A percentile compares a stretch with the other conserved stretches of the same genome.
Conservation (phyloP, 1,140 invertebrate genomes). For the Nebria ingens region DNA sequence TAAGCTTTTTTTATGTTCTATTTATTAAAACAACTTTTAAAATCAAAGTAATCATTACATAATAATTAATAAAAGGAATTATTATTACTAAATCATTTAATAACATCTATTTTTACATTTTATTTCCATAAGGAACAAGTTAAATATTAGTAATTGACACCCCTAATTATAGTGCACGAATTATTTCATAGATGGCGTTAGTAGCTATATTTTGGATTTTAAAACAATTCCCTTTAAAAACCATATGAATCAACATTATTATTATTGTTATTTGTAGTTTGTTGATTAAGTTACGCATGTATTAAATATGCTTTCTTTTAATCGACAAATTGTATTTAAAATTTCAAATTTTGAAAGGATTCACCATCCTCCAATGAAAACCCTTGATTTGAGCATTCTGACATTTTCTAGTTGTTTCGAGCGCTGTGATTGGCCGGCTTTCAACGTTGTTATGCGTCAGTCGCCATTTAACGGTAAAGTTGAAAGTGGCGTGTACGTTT, state of each 20-base stretch:
- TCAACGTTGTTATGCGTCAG: conserved; percentile 8
- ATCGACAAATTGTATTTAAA: neutral
- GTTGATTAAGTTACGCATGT: neutral
- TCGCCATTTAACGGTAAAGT: neutral
- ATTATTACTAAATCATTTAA: no score
- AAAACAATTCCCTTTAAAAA: no score
- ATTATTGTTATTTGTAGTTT: no score
- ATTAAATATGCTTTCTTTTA: neutral
- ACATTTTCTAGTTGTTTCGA: neutral
- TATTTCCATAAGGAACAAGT: no score
- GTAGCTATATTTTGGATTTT: neutral
- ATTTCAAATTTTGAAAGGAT: conserved; percentile 3
- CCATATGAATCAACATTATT: no score
- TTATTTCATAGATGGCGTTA: neutral
- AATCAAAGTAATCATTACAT: no score
- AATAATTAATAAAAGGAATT: no score
- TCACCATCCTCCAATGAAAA: neutral
- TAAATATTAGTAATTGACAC: no score
- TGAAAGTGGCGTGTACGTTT: neutral
- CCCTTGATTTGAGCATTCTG: neutral
- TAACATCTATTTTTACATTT: no score
- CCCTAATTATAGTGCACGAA: neutral
- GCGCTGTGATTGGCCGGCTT: neutral
- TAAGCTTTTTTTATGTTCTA: no score
- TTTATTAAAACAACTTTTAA: no score